These are phyloP conservation scores for Percopsis omiscomaycus DNA, from an alignment of 2,797 vertebrate species.

Conservation along the genomic window DNA sequence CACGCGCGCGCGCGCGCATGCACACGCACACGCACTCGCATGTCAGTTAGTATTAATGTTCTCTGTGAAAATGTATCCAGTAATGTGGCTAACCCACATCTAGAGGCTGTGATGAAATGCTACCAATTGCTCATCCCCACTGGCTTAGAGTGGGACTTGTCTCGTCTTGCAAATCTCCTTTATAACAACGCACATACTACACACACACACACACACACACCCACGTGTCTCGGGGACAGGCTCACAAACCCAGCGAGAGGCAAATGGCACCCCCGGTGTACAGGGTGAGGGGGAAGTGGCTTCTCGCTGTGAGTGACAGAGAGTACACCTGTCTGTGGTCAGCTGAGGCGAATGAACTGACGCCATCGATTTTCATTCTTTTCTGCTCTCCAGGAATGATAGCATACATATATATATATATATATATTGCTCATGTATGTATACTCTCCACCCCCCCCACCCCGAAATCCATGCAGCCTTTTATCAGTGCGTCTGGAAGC, in stretches of 20 bases:
- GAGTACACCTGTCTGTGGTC: slow-evolving; percentile 6
- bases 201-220: slow-evolving; percentile 2
- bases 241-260: slow-evolving; percentile 4
- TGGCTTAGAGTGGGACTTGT: background rate
- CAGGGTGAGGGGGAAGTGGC: background rate
- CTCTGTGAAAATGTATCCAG: slow-evolving; percentile 41
- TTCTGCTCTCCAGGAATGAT: slow-evolving; percentile 8
- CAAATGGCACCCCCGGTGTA: slow-evolving; percentile 13
- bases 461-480: slow-evolving; percentile 3
- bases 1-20: slow-evolving; percentile 2
- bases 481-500: slow-evolving; percentile 21
- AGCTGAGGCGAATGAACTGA: slow-evolving; percentile 2
- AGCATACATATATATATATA: no score
- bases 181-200: slow-evolving; percentile 7
- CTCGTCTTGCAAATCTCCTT: background rate
- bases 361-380: slow-evolving; percentile 30
- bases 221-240: slow-evolving; percentile 30
- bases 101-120: slow-evolving; percentile 38
- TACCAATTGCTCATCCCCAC: slow-evolving; percentile 6
- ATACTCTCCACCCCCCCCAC: background rate
- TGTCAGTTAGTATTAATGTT: slow-evolving; percentile 39
- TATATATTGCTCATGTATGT: no score
- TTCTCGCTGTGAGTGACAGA: slow-evolving; percentile 13
- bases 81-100: slow-evolving; percentile 51
- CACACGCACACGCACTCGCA: slow-evolving; percentile 3